Base-by-base conservation (phyloP, 2,888 invertebrate genomes). In the Leucophora obtusa region DNA sequence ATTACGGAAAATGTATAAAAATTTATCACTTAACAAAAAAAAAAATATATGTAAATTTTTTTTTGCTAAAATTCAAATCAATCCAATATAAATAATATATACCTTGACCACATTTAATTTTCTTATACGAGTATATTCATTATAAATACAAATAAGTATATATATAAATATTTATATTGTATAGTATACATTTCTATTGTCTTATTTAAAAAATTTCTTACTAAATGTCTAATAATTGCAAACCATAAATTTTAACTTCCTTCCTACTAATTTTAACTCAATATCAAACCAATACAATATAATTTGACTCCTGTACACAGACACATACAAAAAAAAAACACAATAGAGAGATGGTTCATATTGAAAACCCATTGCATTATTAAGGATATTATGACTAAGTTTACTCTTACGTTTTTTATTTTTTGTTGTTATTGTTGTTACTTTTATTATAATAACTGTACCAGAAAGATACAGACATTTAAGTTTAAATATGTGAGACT, bases 241-340 rank as follows among this genome's bases (percentile, higher is more conserved):
- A 76, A 65, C 76, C 76, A 76, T 70, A 76, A 76, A 76, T 76
- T 70, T 70, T n/a, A 53, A 70, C 43, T 76, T 76, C 51, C 63
- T 76, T 56, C 51, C 63, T 59, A 53, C 28, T 21, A 51, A 51
- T 56, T 62, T 56, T 33, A 33, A 33, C 33, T 58, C 11, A 58
- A 43, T 54, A 50, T n/a, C 21, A 17, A 58, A 65, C 24, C 62
- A 50, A 69, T 43, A 47, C 47, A 43, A 18, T 43, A 18, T 8
- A 43, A 35, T 35, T 24, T 14, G 21, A 62, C 24, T n/a, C n/a
- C 21, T 33, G 6, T 51, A 24, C 53, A 17, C 51, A 47, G 24
- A 62, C 7, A 62, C 24, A 17, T 11, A 35, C 11, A 11, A 2
- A 18, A 10, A 60, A 0, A 43, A 17, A 1, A 15, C 2, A 56